These are phyloP conservation scores for Pemphigus obesinymphae DNA, from an alignment of 1,140 invertebrate genomes.

Conservation along the genomic window DNA sequence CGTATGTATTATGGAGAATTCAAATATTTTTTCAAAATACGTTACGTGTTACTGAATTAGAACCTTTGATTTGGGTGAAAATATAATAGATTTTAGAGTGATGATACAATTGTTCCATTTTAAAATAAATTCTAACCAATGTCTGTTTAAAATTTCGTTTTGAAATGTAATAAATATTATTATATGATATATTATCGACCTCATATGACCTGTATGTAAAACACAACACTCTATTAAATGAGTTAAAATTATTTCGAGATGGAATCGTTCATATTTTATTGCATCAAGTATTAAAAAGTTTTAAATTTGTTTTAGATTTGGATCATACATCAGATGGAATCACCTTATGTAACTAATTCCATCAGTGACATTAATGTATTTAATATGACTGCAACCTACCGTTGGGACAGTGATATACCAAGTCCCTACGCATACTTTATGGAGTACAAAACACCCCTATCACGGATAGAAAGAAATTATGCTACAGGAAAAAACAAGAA, in stretches of 20 bases:
- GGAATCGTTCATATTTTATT: background rate
- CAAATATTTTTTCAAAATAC: too few species aligned
- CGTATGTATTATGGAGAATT: too few species aligned
- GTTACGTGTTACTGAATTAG: too few species aligned
- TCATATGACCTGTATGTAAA: too few species aligned
- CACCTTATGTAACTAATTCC: constrained; percentile 85
- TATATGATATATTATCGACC: too few species aligned
- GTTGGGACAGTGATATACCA: constrained; percentile 89
- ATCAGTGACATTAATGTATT: constrained; percentile 74
- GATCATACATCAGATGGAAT: constrained; percentile 88
- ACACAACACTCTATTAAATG: too few species aligned
- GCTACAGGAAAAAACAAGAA: constrained; percentile 85
- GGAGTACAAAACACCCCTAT: constrained; percentile 70
- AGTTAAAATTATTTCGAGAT: background rate
- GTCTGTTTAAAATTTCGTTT: too few species aligned
- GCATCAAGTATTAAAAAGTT: background rate
- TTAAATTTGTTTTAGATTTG: constrained; percentile 60
- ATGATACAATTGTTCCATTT: too few species aligned
- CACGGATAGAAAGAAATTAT: constrained; percentile 68
- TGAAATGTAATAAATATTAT: too few species aligned
- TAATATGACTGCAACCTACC: constrained; percentile 94
- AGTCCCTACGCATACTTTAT: constrained; percentile 93
- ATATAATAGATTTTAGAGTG: too few species aligned
- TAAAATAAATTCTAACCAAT: too few species aligned
- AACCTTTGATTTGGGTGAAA: too few species aligned